Base-by-base conservation (phyloP, 2,797 vertebrate genomes). In the Sebastes hubbsi region DNA sequence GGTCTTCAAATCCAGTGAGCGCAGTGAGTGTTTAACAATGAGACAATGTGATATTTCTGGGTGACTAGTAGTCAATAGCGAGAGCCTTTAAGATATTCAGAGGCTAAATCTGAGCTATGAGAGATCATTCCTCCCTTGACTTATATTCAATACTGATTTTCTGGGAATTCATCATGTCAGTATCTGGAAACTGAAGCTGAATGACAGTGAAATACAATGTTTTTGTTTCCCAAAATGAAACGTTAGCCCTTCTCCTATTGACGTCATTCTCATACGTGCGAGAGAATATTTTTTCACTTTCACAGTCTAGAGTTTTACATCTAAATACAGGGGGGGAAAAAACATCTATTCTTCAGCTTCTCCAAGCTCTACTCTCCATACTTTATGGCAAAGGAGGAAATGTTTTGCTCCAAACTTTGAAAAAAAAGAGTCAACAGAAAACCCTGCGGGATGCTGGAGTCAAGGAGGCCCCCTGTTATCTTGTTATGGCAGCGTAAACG, bases 401-500 rank as follows among this genome's bases (percentile, higher is more conserved):
- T 83, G 66, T 79, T 89, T 82, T 89, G 22, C 61, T 82, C 27
- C 65, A 73, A 91, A 88, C 82, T 86, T 85, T 63, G n/a, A 32
- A 27, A 22, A 67, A n/a, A 82, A 72, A 75, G 49, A 78, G 88
- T 88, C 88, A 90, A 88, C 90, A 91, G 88, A 82, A 78, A 88
- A 87, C 74, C 86, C 85, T 87, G 90, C 88, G 85, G 91, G 88
- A 90, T 82, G 89, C 86, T 81, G 87, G 89, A 92, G 91, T 90
- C 86, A 88, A 89, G 91, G 82, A 90, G 92, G 84, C 82, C 90
- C 80, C 88, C 91, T 84, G 91, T 94, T 95, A 94, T 95, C 94
- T 91, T 91, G 85, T 91, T 84, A 83, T 90, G 83, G 93, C 92
- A 92, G 92, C 70, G 85, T 91, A 88, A 93, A 93, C 77, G 90